A percentile compares a stretch with the other conserved stretches of the same genome.
phyloP scores from a whole-genome alignment of 2,113 vertebrate genomes.

The Eonycteris spelaea region DNA sequence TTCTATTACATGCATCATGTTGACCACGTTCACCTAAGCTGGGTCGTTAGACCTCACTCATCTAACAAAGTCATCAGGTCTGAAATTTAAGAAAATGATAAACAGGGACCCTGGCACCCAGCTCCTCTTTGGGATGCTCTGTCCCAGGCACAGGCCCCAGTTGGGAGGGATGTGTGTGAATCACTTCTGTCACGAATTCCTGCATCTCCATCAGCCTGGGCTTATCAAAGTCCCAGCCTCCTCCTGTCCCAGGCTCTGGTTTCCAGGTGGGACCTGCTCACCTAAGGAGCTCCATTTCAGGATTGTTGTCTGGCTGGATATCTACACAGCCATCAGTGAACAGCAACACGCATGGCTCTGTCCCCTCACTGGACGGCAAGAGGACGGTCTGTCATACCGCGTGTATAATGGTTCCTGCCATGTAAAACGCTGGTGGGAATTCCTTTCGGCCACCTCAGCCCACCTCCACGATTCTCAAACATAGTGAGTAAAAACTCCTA shows the following conservation, averaged over 20 bases:
- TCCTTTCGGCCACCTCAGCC: not conserved
- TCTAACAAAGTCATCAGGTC: not conserved
- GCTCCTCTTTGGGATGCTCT: not conserved
- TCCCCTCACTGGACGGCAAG: not conserved
- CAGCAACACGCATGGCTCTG: accelerated
- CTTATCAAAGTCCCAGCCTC: not conserved
- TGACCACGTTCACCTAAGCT: not conserved
- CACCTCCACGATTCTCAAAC: not conserved
- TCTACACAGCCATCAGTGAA: not conserved
- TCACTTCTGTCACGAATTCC: not conserved
- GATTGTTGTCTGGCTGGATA: no score
- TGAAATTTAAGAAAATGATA: not conserved
- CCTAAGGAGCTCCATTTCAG: not conserved
- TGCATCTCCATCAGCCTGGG: not conserved
- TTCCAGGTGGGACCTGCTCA: not conserved
- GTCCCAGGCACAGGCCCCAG: not conserved
- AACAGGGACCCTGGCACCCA: not conserved
- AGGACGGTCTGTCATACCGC: no score
- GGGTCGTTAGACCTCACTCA: not conserved
- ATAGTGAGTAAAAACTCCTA: not conserved
- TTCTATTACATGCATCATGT: not conserved
- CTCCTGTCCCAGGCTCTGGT: not conserved
- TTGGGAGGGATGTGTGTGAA: accelerated
- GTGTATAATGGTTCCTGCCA: not conserved
- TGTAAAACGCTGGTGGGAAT: not conserved